phyloP scores from a whole-genome alignment of 2,888 invertebrate species.

The Macaria liturata region DNA sequence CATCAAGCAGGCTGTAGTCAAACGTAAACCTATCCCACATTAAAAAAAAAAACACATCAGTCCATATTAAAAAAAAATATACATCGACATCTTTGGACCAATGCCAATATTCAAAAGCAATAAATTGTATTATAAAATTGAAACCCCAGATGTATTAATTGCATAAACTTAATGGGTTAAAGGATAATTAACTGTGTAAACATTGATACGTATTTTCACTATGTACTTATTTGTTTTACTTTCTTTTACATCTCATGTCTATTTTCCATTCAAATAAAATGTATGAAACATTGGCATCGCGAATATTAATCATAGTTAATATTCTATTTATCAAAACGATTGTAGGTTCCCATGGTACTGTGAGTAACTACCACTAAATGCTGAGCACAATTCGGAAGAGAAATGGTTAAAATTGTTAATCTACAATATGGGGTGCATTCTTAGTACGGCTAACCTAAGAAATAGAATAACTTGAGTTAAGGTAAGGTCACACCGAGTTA shows the following conservation, averaged over 20 bases:
- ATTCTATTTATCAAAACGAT: slow-evolving; percentile 55
- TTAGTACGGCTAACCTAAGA: slow-evolving; percentile 68
- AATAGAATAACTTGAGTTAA: slow-evolving; percentile 65
- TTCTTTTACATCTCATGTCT: slow-evolving; percentile 14
- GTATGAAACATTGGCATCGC: slow-evolving; percentile 24
- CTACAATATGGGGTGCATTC: slow-evolving; percentile 54
- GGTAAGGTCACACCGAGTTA: too few species aligned
- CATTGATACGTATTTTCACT: slow-evolving; percentile 18
- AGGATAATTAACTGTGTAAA: slow-evolving; percentile 20
- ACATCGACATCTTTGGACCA: slow-evolving; percentile 11
- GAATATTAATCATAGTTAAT: slow-evolving; percentile 47
- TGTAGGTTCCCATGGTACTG: slow-evolving; percentile 73
- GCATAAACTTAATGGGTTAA: slow-evolving; percentile 15
- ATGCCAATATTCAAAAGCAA: slow-evolving; percentile 30
- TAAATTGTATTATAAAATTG: slow-evolving; percentile 23
- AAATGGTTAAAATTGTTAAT: slow-evolving; percentile 50
- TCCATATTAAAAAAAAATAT: too few species aligned
- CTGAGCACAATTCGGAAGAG: slow-evolving; percentile 58
- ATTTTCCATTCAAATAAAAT: slow-evolving; percentile 21
- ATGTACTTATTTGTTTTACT: slow-evolving; percentile 11
- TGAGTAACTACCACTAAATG: slow-evolving; percentile 69
- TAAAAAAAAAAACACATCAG: too few species aligned
- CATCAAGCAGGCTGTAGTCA: too few species aligned
- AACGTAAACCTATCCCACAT: too few species aligned
- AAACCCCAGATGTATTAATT: slow-evolving; percentile 18